These are phyloP conservation scores for Oscheius sp. DNA, from an alignment of 2,888 invertebrate genomes.

Conservation along the genomic window DNA sequence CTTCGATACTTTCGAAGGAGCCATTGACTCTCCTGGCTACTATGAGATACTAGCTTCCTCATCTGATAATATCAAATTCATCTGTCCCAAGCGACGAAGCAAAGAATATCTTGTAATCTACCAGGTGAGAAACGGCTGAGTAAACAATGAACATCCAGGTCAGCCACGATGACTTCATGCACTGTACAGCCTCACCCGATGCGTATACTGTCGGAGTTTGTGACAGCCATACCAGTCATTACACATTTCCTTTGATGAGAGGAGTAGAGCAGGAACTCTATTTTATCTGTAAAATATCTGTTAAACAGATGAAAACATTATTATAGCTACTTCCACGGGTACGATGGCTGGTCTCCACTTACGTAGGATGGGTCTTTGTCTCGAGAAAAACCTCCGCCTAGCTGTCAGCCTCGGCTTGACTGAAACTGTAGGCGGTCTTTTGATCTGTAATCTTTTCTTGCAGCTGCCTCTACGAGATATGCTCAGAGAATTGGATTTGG, in stretches of 20 bases:
- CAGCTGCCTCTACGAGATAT: slow-evolving; percentile 13
- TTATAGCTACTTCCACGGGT: slow-evolving; percentile 30
- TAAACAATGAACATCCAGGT: not conserved
- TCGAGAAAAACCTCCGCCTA: slow-evolving; percentile 29
- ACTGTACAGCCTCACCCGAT: not conserved
- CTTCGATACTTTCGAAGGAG: slow-evolving; percentile 31
- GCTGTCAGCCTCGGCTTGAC: slow-evolving; percentile 2
- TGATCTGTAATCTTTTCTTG: slow-evolving; percentile 11
- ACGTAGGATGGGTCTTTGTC: slow-evolving; percentile 27
- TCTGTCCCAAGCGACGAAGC: slow-evolving; percentile 14
- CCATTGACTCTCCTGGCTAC: slow-evolving; percentile 34
- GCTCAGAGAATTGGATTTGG: slow-evolving; percentile 15
- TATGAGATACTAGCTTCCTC: slow-evolving; percentile 26
- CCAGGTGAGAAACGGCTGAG: not conserved
- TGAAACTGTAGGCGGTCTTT: slow-evolving; percentile 8
- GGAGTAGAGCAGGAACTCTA: not conserved
- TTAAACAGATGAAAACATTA: not conserved
- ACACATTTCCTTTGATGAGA: slow-evolving; percentile 8
- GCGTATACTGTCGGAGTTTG: slow-evolving; percentile 15
- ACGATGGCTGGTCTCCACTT: slow-evolving; percentile 6
- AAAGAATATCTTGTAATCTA: slow-evolving; percentile 20
- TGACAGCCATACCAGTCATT: slow-evolving; percentile 10
- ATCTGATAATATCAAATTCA: slow-evolving; percentile 16
- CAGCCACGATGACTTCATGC: slow-evolving; percentile 14
- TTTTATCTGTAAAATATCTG: slow-evolving; percentile 20